Conservation (phyloP, 2,113 vertebrate species). For the Colossoma macropomum region DNA sequence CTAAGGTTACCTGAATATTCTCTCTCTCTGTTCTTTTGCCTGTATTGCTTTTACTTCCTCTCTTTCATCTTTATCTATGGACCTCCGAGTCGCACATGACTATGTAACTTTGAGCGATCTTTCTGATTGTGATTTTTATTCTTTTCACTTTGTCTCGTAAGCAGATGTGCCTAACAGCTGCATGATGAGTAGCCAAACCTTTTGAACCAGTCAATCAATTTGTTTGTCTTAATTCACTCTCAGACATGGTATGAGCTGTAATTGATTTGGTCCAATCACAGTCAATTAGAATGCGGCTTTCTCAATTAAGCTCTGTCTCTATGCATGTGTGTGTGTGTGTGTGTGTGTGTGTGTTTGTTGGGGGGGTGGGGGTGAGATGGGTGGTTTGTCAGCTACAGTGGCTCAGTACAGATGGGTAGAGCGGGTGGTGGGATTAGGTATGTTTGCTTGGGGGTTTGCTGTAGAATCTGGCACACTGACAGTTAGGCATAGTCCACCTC, state of each 20-base stretch:
- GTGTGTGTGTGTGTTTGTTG: neutral
- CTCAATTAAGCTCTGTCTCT: constrained; percentile 44
- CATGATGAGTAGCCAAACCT: constrained; percentile 46
- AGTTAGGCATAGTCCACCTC: neutral
- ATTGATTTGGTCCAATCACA: constrained; percentile 54
- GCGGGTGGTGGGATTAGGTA: constrained; percentile 18
- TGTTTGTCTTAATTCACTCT: constrained; percentile 60
- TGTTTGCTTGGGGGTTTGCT: constrained; percentile 33
- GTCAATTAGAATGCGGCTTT: constrained; percentile 42
- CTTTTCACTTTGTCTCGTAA: neutral
- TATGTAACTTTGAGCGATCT: neutral
- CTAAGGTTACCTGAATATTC: constrained; percentile 28
- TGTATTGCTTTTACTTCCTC: constrained; percentile 46
- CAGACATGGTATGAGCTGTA: constrained; percentile 46
- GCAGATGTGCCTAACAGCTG: constrained; percentile 48
- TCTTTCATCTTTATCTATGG: constrained; percentile 59
- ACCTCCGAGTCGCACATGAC: constrained; percentile 56
- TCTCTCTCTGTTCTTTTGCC: constrained; percentile 34
- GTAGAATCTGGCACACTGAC: constrained; percentile 25
- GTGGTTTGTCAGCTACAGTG: constrained; percentile 22
- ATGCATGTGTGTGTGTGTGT: neutral
- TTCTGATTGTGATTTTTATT: neutral
- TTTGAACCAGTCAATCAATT: constrained; percentile 48
- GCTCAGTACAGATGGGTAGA: constrained; percentile 3
- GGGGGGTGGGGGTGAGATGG: neutral